These are phyloP conservation scores for Drosophila trapezifrons DNA, from an alignment of 1,140 invertebrate species.

Conservation along the genomic window DNA sequence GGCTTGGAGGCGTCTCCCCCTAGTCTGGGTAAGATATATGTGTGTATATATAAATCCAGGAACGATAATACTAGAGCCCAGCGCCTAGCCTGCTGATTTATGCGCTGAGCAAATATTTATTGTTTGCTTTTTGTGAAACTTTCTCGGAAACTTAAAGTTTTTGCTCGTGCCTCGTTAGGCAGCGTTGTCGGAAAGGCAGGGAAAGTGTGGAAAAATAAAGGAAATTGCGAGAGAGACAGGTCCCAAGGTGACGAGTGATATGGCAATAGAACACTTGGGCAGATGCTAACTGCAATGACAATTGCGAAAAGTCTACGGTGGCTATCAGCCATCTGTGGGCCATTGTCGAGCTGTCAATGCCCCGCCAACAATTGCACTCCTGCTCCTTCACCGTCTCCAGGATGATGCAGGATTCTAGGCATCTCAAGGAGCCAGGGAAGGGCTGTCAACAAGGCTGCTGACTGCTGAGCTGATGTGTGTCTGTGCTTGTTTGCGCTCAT, in stretches of 20 bases:
- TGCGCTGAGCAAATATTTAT: slow-evolving; percentile 67
- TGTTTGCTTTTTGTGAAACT: slow-evolving; percentile 53
- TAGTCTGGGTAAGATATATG: slow-evolving; percentile 16
- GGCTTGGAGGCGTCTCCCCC: slow-evolving; percentile 47
- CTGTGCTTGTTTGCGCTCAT: slow-evolving; percentile 48
- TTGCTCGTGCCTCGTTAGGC: slow-evolving; percentile 32
- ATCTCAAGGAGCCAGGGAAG: slow-evolving; percentile 1
- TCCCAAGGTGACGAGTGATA: slow-evolving; percentile 23
- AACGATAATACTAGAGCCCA: slow-evolving; percentile 67
- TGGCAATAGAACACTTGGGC: slow-evolving; percentile 34
- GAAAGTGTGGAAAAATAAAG: slow-evolving; percentile 18
- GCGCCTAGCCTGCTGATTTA: slow-evolving; percentile 74
- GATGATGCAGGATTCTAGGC: slow-evolving; percentile 3
- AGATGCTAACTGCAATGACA: slow-evolving; percentile 70
- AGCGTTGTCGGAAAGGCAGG: not conserved
- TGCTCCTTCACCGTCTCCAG: slow-evolving; percentile 5
- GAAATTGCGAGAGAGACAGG: slow-evolving; percentile 3
- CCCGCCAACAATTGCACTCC: slow-evolving; percentile 57
- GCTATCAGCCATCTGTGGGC: slow-evolving; percentile 28
- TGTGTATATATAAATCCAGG: slow-evolving; percentile 35
- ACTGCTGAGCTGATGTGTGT: slow-evolving; percentile 23
- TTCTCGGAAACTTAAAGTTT: slow-evolving; percentile 40
- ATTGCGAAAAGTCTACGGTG: slow-evolving; percentile 52
- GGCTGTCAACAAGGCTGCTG: slow-evolving; percentile 41
- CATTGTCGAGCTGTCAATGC: slow-evolving; percentile 70